Conservation (phyloP, 2,113 vertebrate species). For the Thomomys bottae region DNA sequence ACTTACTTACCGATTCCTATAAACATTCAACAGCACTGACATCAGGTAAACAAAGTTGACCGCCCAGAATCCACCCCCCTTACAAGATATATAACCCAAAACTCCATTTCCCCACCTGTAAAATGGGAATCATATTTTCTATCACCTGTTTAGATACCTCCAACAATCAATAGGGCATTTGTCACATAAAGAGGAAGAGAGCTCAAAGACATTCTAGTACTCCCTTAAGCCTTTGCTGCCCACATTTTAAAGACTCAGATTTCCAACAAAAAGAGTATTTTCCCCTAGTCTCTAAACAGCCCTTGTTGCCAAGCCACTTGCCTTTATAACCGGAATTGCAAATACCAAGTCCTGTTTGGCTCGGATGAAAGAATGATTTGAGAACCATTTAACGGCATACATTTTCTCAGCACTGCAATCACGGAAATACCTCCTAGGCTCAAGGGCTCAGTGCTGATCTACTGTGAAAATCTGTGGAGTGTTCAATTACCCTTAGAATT, state of each 20-base stretch:
- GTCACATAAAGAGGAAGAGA: background rate
- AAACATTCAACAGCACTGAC: background rate
- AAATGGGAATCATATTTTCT: background rate
- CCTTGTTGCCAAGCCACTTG: background rate
- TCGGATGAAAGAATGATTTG: constrained; percentile 41
- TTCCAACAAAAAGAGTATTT: constrained; percentile 15
- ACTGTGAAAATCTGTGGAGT: constrained; percentile 13
- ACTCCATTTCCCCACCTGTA: background rate
- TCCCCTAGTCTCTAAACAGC: background rate
- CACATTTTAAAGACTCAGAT: constrained; percentile 10
- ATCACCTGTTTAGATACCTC: background rate
- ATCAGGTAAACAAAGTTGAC: background rate
- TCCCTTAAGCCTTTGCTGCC: background rate
- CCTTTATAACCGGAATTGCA: background rate
- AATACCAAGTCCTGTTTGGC: constrained; percentile 42
- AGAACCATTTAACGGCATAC: constrained; percentile 25
- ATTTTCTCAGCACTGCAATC: constrained; percentile 7
- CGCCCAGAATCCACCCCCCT: background rate
- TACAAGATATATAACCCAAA: background rate
- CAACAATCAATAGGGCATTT: background rate
- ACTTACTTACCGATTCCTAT: no score
- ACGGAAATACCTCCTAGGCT: constrained; percentile 39
- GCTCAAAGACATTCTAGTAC: background rate
- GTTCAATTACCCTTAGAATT: constrained; percentile 51
- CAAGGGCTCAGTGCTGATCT: background rate